phyloP scores from a whole-genome alignment of 2,797 vertebrate species.

The Bryconaethiops microstoma region DNA sequence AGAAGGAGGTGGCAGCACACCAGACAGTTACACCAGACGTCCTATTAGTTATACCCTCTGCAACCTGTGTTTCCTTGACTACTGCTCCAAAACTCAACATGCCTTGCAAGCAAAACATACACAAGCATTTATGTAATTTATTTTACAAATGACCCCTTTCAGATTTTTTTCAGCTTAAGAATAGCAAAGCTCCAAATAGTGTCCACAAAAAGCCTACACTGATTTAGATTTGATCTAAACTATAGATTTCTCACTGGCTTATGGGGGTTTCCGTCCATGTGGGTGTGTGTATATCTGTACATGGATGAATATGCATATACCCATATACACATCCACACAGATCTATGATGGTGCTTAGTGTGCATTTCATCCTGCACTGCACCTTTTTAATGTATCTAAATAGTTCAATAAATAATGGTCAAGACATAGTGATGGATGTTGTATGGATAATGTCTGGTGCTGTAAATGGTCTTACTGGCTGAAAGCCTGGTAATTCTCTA shows the following conservation, averaged over 20 bases:
- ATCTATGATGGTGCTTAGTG: neutral
- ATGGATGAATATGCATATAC: too few species aligned
- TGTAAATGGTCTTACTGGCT: slow-evolving; percentile 31
- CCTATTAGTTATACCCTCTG: slow-evolving; percentile 80
- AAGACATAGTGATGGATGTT: slow-evolving; percentile 17
- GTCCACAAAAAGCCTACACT: neutral
- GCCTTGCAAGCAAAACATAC: slow-evolving; percentile 76
- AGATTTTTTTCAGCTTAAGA: slow-evolving; percentile 21
- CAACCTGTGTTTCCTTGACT: slow-evolving; percentile 75
- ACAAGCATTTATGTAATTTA: slow-evolving; percentile 73
- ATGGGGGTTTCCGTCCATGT: neutral
- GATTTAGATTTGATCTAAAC: neutral
- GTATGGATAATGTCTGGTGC: slow-evolving; percentile 11
- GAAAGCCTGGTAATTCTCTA: slow-evolving; percentile 35
- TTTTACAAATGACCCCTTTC: slow-evolving; percentile 78
- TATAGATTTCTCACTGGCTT: neutral
- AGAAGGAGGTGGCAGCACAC: slow-evolving; percentile 65
- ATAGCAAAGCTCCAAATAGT: neutral
- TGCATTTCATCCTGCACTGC: neutral
- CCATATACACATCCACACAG: neutral
- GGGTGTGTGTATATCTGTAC: neutral
- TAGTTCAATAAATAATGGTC: neutral
- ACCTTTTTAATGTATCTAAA: neutral
- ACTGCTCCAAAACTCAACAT: slow-evolving; percentile 64
- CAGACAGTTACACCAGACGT: slow-evolving; percentile 81